Evolutionary conservation across 1,140 invertebrate species (phyloP).

Genomic region (Nebria ingens): DNA sequence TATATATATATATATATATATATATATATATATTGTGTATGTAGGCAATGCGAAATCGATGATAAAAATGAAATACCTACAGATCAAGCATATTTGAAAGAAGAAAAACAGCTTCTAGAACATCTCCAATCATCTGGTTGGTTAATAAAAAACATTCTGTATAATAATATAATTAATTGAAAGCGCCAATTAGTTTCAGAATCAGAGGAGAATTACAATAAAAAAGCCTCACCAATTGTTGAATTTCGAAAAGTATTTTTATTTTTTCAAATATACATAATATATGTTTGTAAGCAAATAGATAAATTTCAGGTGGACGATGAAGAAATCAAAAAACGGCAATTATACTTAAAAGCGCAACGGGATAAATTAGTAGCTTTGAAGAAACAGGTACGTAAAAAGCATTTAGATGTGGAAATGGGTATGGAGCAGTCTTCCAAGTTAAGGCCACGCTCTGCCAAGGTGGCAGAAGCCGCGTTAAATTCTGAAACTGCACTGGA

Average conservation of each 20-base stretch:
- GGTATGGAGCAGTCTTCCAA: conserved; percentile 21
- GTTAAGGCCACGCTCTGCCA: conserved; percentile 54
- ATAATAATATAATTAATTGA: conserved; percentile 7
- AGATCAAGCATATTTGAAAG: conserved; percentile 31
- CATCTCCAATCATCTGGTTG: conserved; percentile 24
- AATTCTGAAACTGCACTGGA: conserved; percentile 30
- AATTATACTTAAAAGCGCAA: conserved; percentile 75
- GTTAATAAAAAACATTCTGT: not conserved
- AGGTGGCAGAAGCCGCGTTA: conserved; percentile 52
- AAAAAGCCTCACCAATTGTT: too few species aligned
- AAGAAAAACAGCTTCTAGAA: conserved; percentile 42
- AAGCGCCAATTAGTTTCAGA: conserved; percentile 6
- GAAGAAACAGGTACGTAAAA: conserved; percentile 75
- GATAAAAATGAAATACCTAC: conserved; percentile 3
- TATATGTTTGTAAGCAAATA: too few species aligned
- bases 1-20: too few species aligned
- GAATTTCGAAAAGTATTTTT: too few species aligned
- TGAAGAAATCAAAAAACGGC: conserved; percentile 66
- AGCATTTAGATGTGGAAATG: conserved; percentile 51
- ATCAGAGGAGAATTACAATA: not conserved
- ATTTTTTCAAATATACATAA: too few species aligned
- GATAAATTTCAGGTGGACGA: conserved; percentile 36
- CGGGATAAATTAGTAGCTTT: conserved; percentile 80
- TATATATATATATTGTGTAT: too few species aligned
- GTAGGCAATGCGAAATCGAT: not conserved